phyloP scores from a whole-genome alignment of 2,113 vertebrate species.

The Bufo gargarizans region DNA sequence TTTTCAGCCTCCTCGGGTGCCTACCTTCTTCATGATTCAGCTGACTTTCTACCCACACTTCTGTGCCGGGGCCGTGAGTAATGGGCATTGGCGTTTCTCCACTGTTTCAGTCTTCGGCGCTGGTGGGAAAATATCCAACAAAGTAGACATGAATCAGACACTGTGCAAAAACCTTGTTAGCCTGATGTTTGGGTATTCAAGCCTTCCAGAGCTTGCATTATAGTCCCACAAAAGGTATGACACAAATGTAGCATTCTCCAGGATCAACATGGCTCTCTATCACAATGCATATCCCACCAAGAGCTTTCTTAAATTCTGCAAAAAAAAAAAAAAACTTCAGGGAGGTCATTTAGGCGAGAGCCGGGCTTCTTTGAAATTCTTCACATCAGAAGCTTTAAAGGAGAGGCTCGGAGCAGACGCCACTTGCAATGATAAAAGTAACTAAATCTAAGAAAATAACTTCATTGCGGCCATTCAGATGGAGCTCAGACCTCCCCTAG shows the following conservation, averaged over 20 bases:
- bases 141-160: conserved; percentile 8
- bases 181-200: conserved; percentile 26
- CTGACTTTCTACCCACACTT: conserved; percentile 8
- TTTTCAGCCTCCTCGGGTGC: neutral
- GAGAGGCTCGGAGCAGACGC: conserved; percentile 12
- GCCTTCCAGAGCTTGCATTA: conserved; percentile 28
- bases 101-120: neutral
- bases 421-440: neutral
- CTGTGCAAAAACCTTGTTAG: conserved; percentile 24
- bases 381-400: conserved; percentile 1
- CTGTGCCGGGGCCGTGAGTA: neutral
- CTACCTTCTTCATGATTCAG: neutral
- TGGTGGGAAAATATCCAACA: conserved; percentile 47
- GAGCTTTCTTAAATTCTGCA: conserved; percentile 29
- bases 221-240: conserved; percentile 49
- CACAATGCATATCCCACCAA: conserved; percentile 49
- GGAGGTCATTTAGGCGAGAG: conserved; percentile 38
- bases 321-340: conserved; percentile 32
- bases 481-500: neutral
- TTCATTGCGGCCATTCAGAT: neutral
- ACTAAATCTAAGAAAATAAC: conserved; percentile 18
- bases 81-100: neutral
- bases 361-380: conserved; percentile 28
- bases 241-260: conserved; percentile 48
- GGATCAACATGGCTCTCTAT: conserved; percentile 42